Base-by-base conservation (phyloP, 1,140 invertebrate species). In the Homarus americanus region DNA sequence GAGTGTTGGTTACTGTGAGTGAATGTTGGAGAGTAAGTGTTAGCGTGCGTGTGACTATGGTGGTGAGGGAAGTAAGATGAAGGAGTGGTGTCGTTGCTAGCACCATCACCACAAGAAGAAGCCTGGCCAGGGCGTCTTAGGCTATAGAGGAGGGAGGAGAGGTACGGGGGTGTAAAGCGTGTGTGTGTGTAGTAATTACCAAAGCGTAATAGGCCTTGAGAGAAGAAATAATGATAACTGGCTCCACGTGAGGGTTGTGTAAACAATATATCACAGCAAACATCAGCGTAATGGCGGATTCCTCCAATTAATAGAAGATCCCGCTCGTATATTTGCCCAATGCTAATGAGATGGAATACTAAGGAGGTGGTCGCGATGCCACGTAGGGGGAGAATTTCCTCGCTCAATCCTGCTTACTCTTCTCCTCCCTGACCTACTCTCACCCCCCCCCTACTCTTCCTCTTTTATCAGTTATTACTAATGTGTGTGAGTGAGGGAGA, bases 301-400 rank as follows among this genome's bases (percentile, higher is more conserved):
- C 40, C 76, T 79, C 17, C 76, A 79, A 79, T 79, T 79, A 79
- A 49, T 79, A 79, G 36, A 38, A n/a, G 76, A 79, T 44, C 76
- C 76, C 40, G 76, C 40, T 79, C 76, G 40, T 79, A 79, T 79
- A 79, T 79, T 44, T 79, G 24, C 40, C 40, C 76, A 20, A 79
- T 79, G 76, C 76, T 79, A 79, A 79, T 79, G 76, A 79, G 76
- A 49, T 44, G 75, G 75, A 79, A 79, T 79, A 44, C n/a, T 78
- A 78, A 78, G 40, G 76, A 79, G 41, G 40, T n/a, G 10, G n/a
- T 10, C 40, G 44, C 32, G 76, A 44, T 79, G 76, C 76, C 76
- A 44, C 38, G 5, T 44, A 49, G 41, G 17, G 40, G 40, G 76
- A n/a, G 40, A 79, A 79, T 32, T 32, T 44, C 40, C 63, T 4